These are phyloP conservation scores for Calyptomena viridis DNA, from an alignment of 2,113 vertebrate genomes.

Conservation along the genomic window DNA sequence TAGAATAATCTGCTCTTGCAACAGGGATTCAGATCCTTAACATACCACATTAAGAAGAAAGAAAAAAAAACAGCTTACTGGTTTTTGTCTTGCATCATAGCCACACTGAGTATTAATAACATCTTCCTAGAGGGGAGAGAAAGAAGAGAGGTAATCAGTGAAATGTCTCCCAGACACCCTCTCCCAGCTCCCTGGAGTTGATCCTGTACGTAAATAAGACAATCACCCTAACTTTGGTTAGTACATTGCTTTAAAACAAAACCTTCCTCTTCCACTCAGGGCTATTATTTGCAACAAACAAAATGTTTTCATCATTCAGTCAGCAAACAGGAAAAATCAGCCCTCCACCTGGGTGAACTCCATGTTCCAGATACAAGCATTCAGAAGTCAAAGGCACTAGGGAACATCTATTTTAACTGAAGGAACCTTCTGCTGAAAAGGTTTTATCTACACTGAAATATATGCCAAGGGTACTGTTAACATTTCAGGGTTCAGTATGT, in stretches of 20 bases:
- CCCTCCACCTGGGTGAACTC: background rate
- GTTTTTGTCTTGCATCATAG: slow-evolving; percentile 92
- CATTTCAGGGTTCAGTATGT: background rate
- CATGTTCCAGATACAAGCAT: background rate
- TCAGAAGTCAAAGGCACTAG: background rate
- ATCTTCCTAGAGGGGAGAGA: slow-evolving; percentile 82
- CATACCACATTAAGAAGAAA: background rate
- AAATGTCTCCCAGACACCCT: background rate
- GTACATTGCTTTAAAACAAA: background rate
- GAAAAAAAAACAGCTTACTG: slow-evolving; percentile 78
- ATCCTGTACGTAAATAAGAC: background rate
- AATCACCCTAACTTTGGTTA: background rate
- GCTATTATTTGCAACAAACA: background rate
- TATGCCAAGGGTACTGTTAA: background rate
- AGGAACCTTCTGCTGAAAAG: background rate
- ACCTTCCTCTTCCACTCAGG: background rate
- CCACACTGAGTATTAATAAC: slow-evolving; percentile 99
- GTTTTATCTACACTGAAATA: background rate
- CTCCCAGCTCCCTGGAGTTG: background rate
- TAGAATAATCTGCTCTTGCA: background rate
- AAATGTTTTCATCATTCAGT: background rate
- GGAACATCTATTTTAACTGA: background rate
- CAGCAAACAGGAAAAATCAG: background rate
- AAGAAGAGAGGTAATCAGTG: background rate
- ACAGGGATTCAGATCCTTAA: slow-evolving; percentile 16